A percentile compares a stretch with the other conserved stretches of the same genome.
These are phyloP conservation scores for Silurus glanis DNA, from an alignment of 2,113 vertebrate species.

Conservation along the genomic window DNA sequence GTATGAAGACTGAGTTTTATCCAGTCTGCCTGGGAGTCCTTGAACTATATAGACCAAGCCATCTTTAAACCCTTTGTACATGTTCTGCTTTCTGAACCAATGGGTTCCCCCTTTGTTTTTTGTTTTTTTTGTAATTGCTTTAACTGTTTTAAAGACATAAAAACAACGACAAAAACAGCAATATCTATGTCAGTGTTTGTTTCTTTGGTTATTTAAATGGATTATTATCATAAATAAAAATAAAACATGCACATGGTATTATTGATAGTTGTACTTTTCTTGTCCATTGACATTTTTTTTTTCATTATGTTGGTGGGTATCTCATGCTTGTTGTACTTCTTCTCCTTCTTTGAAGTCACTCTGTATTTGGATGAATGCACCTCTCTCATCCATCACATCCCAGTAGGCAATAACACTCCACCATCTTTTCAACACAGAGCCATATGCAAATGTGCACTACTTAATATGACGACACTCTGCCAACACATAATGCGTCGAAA, in stretches of 20 bases:
- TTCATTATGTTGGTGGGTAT: conserved; percentile 43
- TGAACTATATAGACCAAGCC: conserved; percentile 70
- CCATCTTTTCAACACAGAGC: background rate
- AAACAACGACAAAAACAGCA: conserved; percentile 76
- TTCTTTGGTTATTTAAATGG: conserved; percentile 74
- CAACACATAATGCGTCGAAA: background rate
- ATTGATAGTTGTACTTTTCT: conserved; percentile 55
- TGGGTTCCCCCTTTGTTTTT: conserved; percentile 6
- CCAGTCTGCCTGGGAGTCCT: conserved; percentile 60
- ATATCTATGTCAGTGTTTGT: conserved; percentile 81
- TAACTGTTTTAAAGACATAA: conserved; percentile 75
- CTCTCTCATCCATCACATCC: conserved; percentile 34
- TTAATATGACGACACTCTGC: background rate
- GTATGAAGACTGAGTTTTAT: conserved; percentile 55
- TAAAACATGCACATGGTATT: conserved; percentile 56
- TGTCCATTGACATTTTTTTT: conserved; percentile 43
- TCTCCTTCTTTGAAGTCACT: conserved; percentile 13
- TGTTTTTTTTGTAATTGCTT: conserved; percentile 73
- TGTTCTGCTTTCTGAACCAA: conserved; percentile 64
- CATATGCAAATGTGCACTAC: conserved; percentile 39
- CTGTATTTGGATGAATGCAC: conserved; percentile 34
- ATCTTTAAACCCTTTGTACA: conserved; percentile 73
- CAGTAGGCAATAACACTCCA: conserved; percentile 26
- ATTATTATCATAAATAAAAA: conserved; percentile 59
- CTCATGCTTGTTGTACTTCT: conserved; percentile 46